Evolutionary conservation across 2,888 invertebrate species (phyloP), one percentile per base, ranked within the genome.

Genomic region (Trachelus stipa): DNA sequence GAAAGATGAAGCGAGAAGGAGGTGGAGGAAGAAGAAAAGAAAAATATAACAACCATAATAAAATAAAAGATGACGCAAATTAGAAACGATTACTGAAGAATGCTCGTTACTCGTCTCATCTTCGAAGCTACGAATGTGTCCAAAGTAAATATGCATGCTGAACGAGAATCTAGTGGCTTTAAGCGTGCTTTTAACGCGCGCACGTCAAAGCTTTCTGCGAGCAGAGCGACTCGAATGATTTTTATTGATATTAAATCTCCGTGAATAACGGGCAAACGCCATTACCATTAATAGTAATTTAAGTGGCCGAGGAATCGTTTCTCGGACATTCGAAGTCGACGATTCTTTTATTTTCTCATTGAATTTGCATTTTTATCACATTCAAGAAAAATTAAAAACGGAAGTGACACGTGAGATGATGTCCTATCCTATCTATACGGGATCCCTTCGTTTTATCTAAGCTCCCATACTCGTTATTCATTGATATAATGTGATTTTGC

Each of bases 1-100:
- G 34, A 1, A 34, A 73, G 77, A 76, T 82, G 92, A 96, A 96
- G 74, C 96, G 96, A 12, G 96, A 96, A 91, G 94, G 96, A 91
- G 96, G 96, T 94, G 96, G 11, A 12, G 3, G 12, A 35, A 12
- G 35, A 35, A 12, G 34, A 35, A 11, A 35, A 11, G 11, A 11
- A 35, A 3, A 12, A 3, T 3, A 35, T 3, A 11, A 35, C 31
- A 12, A 0, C 35, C 12, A 11, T 12, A 95, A 1, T 96, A 93
- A 96, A 96, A 90, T 95, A 95, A 84, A 69, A 11, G 30, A 33
- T 1, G 15, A 30, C 33, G 30, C 2, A 30, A 69, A 69, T 69
- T 69, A 30, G 6, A 71, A 71, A 71, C 71, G 11, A 30, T 30
- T 12, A 33, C 31, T 4, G 71, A 71, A 12, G 12, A 23, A 12